Percentiles rank a stretch among this genome's conserved stretches.
Evolutionary conservation across 2,113 vertebrate genomes (phyloP).

Genomic region (Marmota flaviventris): DNA sequence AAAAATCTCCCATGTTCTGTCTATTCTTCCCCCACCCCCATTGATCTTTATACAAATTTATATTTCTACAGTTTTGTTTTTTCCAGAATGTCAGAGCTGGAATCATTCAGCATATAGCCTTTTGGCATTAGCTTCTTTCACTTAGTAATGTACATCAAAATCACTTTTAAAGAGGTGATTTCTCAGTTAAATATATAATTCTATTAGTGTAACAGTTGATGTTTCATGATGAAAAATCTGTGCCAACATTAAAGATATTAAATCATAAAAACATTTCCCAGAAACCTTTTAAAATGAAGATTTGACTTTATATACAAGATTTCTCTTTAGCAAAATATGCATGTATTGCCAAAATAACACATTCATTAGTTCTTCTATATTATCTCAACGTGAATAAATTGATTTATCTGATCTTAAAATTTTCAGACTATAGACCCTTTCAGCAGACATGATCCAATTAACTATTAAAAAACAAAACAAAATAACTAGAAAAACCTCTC

Average conservation of each 20-base stretch:
- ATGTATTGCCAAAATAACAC: constrained; percentile 33
- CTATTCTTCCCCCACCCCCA: background rate
- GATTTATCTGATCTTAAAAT: constrained; percentile 60
- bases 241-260: constrained; percentile 56
- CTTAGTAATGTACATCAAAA: constrained; percentile 41
- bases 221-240: constrained; percentile 58
- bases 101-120: background rate
- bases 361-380: constrained; percentile 55
- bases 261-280: constrained; percentile 66
- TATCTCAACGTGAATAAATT: constrained; percentile 55
- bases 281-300: constrained; percentile 61
- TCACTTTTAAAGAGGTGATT: constrained; percentile 64
- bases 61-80: background rate
- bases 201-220: constrained; percentile 50
- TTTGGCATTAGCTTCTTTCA: background rate
- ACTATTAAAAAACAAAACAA: constrained; percentile 69
- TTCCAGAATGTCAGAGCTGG: background rate
- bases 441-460: constrained; percentile 51
- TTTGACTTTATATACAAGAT: constrained; percentile 50
- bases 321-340: constrained; percentile 39
- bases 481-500: background rate
- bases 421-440: constrained; percentile 53
- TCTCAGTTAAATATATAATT: constrained; percentile 61
- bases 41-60: background rate
- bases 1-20: background rate